Evolutionary conservation across 2,113 vertebrate species (phyloP).

Genomic region (Pristiophorus japonicus): DNA sequence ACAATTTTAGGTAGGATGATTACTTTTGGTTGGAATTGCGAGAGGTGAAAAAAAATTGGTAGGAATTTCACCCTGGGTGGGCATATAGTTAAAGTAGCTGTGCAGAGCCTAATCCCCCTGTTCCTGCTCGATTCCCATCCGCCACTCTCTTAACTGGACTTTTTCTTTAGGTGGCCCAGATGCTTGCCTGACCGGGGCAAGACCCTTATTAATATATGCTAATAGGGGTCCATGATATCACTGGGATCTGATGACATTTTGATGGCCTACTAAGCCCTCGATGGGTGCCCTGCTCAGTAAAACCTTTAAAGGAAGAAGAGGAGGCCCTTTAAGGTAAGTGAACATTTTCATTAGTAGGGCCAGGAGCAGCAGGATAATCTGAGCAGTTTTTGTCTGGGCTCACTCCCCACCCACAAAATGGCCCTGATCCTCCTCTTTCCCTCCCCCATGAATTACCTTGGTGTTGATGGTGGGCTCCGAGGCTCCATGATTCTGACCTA

Average conservation of each 20-base stretch:
- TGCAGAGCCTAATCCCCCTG: neutral
- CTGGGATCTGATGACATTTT: too few relatives aligned
- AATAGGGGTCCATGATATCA: neutral
- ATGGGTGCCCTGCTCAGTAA: neutral
- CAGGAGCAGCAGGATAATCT: neutral
- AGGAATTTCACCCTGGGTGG: neutral
- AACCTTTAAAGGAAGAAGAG: neutral
- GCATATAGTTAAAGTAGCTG: neutral
- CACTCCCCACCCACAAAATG: neutral
- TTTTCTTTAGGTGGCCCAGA: neutral
- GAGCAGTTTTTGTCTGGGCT: neutral
- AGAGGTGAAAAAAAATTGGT: neutral
- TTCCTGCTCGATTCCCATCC: neutral
- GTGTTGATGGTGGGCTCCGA: neutral
- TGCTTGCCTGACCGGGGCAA: neutral
- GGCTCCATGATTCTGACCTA: neutral
- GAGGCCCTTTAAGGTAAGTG: neutral
- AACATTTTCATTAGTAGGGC: neutral
- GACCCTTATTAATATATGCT: neutral
- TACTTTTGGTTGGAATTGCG: neutral
- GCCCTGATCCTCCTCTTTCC: neutral
- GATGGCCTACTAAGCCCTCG: neutral
- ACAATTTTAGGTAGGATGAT: neutral
- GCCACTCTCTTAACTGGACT: neutral
- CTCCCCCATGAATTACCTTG: neutral